These are phyloP conservation scores for Elmis aenea DNA, from an alignment of 2,888 invertebrate genomes.

Conservation along the genomic window DNA sequence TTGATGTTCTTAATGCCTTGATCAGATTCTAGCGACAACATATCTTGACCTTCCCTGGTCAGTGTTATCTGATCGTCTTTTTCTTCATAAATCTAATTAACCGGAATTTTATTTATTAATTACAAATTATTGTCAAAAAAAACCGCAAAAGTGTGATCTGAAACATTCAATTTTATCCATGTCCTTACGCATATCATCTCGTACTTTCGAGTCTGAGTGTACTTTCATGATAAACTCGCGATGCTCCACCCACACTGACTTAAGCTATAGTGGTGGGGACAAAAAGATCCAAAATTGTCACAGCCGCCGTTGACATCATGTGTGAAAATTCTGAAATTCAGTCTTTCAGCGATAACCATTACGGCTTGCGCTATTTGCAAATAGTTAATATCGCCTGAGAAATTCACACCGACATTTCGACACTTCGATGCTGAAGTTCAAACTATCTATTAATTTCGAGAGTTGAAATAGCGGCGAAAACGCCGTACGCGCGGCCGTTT, in stretches of 20 bases:
- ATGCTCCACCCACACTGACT: slow-evolving; percentile 12
- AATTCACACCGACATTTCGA: slow-evolving; percentile 34
- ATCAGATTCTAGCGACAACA: too few relatives aligned
- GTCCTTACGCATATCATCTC: too few relatives aligned
- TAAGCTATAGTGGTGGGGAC: slow-evolving; percentile 8
- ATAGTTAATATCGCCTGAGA: slow-evolving; percentile 17
- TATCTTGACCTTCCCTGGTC: too few relatives aligned
- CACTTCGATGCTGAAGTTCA: slow-evolving; percentile 20
- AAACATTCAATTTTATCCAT: too few relatives aligned
- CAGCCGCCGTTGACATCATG: slow-evolving; percentile 41
- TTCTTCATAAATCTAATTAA: too few relatives aligned
- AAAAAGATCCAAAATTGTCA: slow-evolving; percentile 14
- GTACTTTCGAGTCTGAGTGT: slow-evolving; percentile 2
- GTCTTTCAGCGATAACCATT: slow-evolving; percentile 43
- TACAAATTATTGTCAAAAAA: too few relatives aligned
- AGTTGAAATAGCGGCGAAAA: slow-evolving; percentile 9
- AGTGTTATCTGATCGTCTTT: too few relatives aligned
- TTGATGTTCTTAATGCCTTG: too few relatives aligned
- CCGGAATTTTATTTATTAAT: too few relatives aligned
- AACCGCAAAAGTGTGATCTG: too few relatives aligned
- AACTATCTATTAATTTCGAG: slow-evolving; percentile 13
- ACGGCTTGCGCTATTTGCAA: slow-evolving; percentile 24
- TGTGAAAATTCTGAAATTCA: slow-evolving; percentile 42
- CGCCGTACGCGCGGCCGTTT: slow-evolving; percentile 1
- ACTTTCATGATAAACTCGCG: neutral